A percentile compares a stretch with the other conserved stretches of the same genome.
phyloP scores from a whole-genome alignment of 2,113 vertebrate species.

The Dicerorhinus sumatrensis region DNA sequence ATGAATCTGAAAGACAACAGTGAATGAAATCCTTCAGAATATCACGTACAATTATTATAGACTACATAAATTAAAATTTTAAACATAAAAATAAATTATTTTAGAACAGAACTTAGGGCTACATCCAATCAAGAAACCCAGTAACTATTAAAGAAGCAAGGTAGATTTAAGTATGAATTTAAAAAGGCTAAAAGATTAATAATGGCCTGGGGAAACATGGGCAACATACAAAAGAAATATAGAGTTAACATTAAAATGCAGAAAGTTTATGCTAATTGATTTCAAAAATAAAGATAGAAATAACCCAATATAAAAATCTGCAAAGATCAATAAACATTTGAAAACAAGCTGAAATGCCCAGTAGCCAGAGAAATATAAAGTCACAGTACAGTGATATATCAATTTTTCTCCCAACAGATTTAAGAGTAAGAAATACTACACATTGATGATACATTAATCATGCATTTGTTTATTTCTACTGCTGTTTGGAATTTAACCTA shows the following conservation, averaged over 20 bases:
- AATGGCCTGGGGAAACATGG: not conserved
- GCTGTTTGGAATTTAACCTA: not conserved
- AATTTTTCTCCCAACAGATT: not conserved
- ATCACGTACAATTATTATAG: not conserved
- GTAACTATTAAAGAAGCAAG: not conserved
- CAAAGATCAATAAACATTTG: not conserved
- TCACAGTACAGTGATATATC: not conserved
- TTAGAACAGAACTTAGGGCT: not conserved
- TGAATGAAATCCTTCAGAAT: not conserved
- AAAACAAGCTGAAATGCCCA: not conserved
- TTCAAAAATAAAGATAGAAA: constrained; percentile 10
- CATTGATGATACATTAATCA: not conserved
- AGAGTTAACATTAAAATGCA: not conserved
- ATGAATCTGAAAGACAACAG: not conserved
- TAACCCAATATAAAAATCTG: not conserved
- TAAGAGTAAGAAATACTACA: constrained; percentile 6
- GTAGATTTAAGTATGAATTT: not conserved
- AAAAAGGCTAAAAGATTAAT: not conserved
- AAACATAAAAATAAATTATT: not conserved
- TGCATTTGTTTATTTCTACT: not conserved
- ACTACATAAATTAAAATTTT: not conserved
- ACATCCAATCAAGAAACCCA: not conserved
- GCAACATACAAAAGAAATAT: not conserved
- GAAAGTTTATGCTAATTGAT: not conserved
- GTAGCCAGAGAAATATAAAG: not conserved